These are phyloP conservation scores for Ascaphus truei DNA, from an alignment of 2,113 vertebrate genomes.

Conservation along the genomic window DNA sequence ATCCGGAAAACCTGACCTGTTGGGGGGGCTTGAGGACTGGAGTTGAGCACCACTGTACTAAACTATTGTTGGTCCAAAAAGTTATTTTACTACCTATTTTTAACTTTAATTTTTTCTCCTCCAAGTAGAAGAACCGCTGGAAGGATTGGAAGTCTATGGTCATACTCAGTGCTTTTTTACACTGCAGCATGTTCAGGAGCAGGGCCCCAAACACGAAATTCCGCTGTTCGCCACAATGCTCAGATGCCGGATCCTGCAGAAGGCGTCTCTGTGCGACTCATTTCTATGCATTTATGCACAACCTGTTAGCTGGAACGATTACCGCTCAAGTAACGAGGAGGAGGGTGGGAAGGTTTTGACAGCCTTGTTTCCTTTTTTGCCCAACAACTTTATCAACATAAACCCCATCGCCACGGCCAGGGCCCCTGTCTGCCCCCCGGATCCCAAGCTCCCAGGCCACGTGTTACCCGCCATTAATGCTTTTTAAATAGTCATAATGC, in stretches of 20 bases:
- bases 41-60: no score
- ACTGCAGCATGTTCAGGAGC: background rate
- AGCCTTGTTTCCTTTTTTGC: constrained; percentile 3
- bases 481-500: no score
- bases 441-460: background rate
- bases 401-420: background rate
- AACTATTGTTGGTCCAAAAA: no score
- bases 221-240: background rate
- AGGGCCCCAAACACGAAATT: background rate
- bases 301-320: constrained; percentile 35
- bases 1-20: no score
- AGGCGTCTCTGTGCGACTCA: constrained; percentile 10
- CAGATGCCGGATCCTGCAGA: background rate
- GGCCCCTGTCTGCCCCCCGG: background rate
- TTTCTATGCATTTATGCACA: constrained; percentile 36
- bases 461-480: no score
- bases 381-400: constrained; percentile 21
- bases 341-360: constrained; percentile 20
- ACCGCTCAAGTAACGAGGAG: constrained; percentile 31
- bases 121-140: no score
- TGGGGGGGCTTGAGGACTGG: no score
- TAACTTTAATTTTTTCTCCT: no score
- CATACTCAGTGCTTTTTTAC: background rate
- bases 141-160: no score
- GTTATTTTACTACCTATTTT: no score